Conservation (phyloP, 2,888 invertebrate genomes). For the Scaptodrosophila latifasciaeformis region DNA sequence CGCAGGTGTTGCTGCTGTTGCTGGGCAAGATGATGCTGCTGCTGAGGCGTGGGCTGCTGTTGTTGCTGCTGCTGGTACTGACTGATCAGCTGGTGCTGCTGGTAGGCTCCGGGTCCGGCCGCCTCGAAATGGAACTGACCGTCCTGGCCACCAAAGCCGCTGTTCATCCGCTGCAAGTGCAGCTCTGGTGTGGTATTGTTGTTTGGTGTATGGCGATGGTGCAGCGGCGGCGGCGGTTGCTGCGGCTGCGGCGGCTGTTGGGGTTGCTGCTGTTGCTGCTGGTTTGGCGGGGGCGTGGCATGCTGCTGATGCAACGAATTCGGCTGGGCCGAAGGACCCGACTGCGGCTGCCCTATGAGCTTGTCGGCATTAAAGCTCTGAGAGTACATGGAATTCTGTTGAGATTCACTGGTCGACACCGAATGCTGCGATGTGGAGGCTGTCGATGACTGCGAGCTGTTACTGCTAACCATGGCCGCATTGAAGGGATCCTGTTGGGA, state of each 20-base stretch:
- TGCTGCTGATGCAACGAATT: slow-evolving; percentile 56
- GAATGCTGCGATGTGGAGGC: slow-evolving; percentile 72
- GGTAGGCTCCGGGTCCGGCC: slow-evolving; percentile 59
- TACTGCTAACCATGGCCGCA: slow-evolving; percentile 72
- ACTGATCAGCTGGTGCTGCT: slow-evolving; percentile 70
- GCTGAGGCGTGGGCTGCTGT: slow-evolving; percentile 51
- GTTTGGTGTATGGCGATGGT: slow-evolving; percentile 66
- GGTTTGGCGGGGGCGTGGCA: slow-evolving; percentile 39
- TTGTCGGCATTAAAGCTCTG: slow-evolving; percentile 73
- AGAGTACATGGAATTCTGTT: slow-evolving; percentile 73
- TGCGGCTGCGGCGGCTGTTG: slow-evolving; percentile 47
- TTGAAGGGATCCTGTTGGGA: slow-evolving; percentile 71
- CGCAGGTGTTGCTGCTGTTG: slow-evolving; percentile 59
- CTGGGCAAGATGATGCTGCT: slow-evolving; percentile 61
- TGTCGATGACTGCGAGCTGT: slow-evolving; percentile 72
- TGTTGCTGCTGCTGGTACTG: slow-evolving; percentile 71
- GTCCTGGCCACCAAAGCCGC: slow-evolving; percentile 63
- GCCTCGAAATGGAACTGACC: slow-evolving; percentile 72
- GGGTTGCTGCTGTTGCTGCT: slow-evolving; percentile 46
- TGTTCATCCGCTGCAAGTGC: slow-evolving; percentile 72
- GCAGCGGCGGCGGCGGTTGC: slow-evolving; percentile 26
- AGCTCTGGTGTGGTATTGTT: slow-evolving; percentile 57
- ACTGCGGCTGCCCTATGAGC: slow-evolving; percentile 59
- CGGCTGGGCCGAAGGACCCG: slow-evolving; percentile 42
- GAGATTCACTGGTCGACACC: slow-evolving; percentile 72